These are phyloP conservation scores for Siderastrea siderea DNA, from an alignment of 92 coral and sea anemone species.

Conservation along the genomic window DNA sequence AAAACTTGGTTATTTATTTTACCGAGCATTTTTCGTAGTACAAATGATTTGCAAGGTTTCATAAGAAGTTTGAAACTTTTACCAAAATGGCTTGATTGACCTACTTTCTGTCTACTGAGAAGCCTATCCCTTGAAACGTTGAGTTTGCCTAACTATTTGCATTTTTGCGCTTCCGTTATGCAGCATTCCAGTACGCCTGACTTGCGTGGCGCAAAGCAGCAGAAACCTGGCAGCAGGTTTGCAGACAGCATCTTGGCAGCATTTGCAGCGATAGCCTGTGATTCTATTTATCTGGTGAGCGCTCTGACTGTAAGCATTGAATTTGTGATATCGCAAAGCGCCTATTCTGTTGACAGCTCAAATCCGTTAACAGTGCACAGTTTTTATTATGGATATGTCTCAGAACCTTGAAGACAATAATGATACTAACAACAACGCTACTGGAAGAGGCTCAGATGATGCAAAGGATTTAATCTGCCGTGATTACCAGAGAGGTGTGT, in stretches of 20 bases:
- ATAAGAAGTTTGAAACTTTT: not conserved
- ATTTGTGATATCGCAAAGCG: constrained; percentile 63
- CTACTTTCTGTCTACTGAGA: not conserved
- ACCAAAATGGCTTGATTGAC: not conserved
- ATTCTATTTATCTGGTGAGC: constrained; percentile 66
- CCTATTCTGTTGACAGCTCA: constrained; percentile 30
- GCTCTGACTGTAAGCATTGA: constrained; percentile 55
- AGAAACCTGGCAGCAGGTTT: constrained; percentile 79
- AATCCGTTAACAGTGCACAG: not conserved
- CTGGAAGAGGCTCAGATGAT: constrained; percentile 40
- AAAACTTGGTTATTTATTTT: no score
- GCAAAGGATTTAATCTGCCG: constrained; percentile 84
- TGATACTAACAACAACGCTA: constrained; percentile 82
- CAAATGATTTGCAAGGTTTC: not conserved
- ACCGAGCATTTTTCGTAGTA: not conserved
- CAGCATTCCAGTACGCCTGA: constrained; percentile 85
- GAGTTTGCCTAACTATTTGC: constrained; percentile 75
- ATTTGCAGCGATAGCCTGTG: constrained; percentile 49
- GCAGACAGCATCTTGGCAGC: constrained; percentile 68
- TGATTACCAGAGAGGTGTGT: constrained; percentile 98
- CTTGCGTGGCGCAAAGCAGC: constrained; percentile 89
- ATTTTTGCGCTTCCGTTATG: constrained; percentile 83
- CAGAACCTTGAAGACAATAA: constrained; percentile 34
- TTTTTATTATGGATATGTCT: constrained; percentile 29
- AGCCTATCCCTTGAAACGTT: not conserved